Evolutionary conservation across 2,888 invertebrate species (phyloP).

Genomic region (Ennomos fuscantarius): DNA sequence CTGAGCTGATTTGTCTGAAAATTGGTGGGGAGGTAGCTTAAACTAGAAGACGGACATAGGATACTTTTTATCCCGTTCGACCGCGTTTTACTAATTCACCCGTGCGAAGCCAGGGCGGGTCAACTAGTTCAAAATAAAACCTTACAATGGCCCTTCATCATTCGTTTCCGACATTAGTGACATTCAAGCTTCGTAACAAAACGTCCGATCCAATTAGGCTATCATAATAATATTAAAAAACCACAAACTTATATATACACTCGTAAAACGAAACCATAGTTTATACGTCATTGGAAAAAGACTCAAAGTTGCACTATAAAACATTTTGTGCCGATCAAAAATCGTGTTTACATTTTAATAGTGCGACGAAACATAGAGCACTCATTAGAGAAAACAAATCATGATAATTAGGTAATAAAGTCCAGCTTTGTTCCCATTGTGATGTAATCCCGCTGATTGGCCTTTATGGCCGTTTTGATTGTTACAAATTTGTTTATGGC

Average conservation of each 20-base stretch:
- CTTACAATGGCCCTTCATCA: background rate
- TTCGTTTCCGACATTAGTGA: slow-evolving; percentile 12
- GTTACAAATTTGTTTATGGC: slow-evolving; percentile 80
- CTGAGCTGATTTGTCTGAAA: too few species aligned
- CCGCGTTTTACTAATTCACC: too few species aligned
- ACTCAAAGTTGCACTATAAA: slow-evolving; percentile 33
- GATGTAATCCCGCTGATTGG: slow-evolving; percentile 71
- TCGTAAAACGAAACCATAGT: slow-evolving; percentile 1
- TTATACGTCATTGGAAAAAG: slow-evolving; percentile 31
- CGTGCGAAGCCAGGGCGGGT: too few species aligned
- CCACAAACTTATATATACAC: slow-evolving; percentile 38
- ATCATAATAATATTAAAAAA: slow-evolving; percentile 67
- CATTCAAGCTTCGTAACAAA: slow-evolving; percentile 49
- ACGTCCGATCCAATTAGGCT: slow-evolving; percentile 71
- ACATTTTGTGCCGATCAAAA: slow-evolving; percentile 9
- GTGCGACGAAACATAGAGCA: slow-evolving; percentile 62
- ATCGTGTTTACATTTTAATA: slow-evolving; percentile 47
- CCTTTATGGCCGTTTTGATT: slow-evolving; percentile 71
- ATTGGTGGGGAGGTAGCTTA: too few species aligned
- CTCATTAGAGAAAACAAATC: slow-evolving; percentile 82
- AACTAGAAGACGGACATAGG: too few species aligned
- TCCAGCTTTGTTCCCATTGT: slow-evolving; percentile 70
- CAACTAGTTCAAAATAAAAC: too few species aligned
- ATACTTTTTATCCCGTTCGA: too few species aligned
- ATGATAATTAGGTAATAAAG: slow-evolving; percentile 81